Evolutionary conservation across 2,797 vertebrate genomes (phyloP), one percentile per base, ranked within the genome.

Genomic region (Eospalax fontanierii): DNA sequence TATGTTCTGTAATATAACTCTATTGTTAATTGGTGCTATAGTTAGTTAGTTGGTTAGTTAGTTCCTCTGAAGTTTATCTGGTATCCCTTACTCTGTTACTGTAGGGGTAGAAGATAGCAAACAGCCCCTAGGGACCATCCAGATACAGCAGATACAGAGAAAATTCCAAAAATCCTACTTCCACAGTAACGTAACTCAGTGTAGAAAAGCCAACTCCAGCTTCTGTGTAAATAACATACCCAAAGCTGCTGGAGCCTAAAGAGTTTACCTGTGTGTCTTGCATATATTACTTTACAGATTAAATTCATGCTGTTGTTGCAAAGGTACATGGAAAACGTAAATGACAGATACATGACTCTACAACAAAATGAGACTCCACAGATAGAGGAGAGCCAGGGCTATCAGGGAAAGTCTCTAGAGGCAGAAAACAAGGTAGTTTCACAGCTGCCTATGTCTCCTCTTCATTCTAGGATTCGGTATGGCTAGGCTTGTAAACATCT

Each of bases 231-330:
- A 16, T 80, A 54, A 6, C 80, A 79, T 87, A 33, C 50, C 6
- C 21, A 70, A 89, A 87, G 43, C 50, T 83, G 19, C 50, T 95
- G 71, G 73, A 94, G 79, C 9, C 82, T 54, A 84, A 16, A 63
- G 61, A 90, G 22, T 79, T 85, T 71, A 38, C 28, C 16, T 89
- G 19, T 87, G 22, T 92, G 38, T 83, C n/a, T 79, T 57, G 40
- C 19, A 61, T 19, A 22, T 76, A 12, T 81, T 71, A 38, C 46
- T 81, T 86, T 54, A 40, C 73, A 68, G 43, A 43, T 54, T 75
- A 15, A 87, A 81, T 94, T 89, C 65, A 11, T 84, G 43, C 46
- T 82, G 33, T 87, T 94, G 33, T 85, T 57, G 24, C 79, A 94
- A 82, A 66, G 11, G 10, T 43, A 7, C 46, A 26, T 65, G 16